Conservation (phyloP, 2,113 vertebrate genomes). For the Catharus fuscescens region DNA sequence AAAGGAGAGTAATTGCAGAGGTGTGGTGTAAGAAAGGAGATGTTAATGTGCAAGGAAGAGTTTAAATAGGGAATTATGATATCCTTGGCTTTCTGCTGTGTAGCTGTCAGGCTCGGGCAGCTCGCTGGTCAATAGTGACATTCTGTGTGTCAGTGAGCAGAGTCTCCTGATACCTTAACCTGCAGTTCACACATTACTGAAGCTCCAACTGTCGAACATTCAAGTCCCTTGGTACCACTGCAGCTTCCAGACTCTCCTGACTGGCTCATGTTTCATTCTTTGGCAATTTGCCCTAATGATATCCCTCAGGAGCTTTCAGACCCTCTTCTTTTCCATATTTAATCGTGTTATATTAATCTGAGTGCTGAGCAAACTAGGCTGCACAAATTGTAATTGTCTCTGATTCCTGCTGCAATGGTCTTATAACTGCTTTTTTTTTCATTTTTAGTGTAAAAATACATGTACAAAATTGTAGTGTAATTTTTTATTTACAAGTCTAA, state of each 20-base stretch:
- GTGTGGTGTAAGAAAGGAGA: constrained; percentile 35
- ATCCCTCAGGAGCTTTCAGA: constrained; percentile 94
- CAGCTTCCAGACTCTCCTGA: constrained; percentile 91
- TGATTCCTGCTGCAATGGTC: background rate
- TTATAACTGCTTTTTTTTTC: background rate
- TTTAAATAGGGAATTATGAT: constrained; percentile 73
- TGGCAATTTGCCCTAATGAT: constrained; percentile 99
- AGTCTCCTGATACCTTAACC: constrained; percentile 85
- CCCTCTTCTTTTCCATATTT: constrained; percentile 94
- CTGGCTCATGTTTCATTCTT: constrained; percentile 99
- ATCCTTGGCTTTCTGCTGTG: constrained; percentile 67
- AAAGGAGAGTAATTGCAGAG: constrained; percentile 26
- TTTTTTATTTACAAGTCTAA: constrained; percentile 41
- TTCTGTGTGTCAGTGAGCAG: constrained; percentile 89
- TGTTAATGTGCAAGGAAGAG: constrained; percentile 65
- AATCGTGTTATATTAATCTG: constrained; percentile 93
- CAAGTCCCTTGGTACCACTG: constrained; percentile 85
- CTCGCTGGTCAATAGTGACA: constrained; percentile 93
- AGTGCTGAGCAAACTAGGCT: constrained; percentile 78
- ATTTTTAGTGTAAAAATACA: background rate
- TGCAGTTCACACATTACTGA: constrained; percentile 87
- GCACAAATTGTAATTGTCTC: constrained; percentile 47
- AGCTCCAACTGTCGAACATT: constrained; percentile 83
- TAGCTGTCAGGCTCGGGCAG: constrained; percentile 80
- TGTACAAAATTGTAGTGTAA: background rate